Evolutionary conservation across 2,113 vertebrate genomes (phyloP).

Genomic region (Forbesichthys agassizii): DNA sequence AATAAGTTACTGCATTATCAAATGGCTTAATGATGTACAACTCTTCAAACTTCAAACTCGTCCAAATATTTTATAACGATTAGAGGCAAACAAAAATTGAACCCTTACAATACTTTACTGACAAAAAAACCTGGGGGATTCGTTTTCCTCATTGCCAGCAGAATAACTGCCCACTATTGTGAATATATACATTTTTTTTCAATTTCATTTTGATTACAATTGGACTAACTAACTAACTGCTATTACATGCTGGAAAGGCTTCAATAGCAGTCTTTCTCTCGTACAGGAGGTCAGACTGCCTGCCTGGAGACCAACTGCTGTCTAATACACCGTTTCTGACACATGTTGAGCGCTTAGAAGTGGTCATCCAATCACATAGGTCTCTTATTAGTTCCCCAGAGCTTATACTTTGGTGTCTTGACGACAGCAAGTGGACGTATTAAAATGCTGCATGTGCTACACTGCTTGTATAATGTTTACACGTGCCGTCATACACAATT

Average conservation of each 20-base stretch:
- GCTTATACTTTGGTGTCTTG: conserved; percentile 10
- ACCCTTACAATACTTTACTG: no score
- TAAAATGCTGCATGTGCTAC: conserved; percentile 21
- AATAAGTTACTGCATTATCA: no score
- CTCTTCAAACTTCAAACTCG: no score
- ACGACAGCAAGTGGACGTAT: not conserved
- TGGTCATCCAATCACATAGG: conserved; percentile 5
- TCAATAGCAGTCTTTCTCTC: conserved; percentile 3
- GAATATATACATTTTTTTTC: no score
- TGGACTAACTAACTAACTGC: no score
- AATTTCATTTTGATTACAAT: no score
- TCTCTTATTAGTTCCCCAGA: conserved; percentile 48
- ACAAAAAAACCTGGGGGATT: no score
- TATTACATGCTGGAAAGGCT: not conserved
- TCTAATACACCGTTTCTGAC: conserved; percentile 29
- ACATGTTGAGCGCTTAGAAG: conserved; percentile 45
- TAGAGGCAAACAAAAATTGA: no score
- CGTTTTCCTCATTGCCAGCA: no score
- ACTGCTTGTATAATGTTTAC: conserved; percentile 25
- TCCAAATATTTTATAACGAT: no score
- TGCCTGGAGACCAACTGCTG: conserved; percentile 34
- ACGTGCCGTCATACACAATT: not conserved
- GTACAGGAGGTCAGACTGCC: conserved; percentile 10
- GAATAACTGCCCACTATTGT: no score
- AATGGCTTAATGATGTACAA: no score